A percentile compares a stretch with the other conserved stretches of the same genome.
phyloP scores from a whole-genome alignment of 2,888 invertebrate genomes.

The Vandiemenella viatica region DNA sequence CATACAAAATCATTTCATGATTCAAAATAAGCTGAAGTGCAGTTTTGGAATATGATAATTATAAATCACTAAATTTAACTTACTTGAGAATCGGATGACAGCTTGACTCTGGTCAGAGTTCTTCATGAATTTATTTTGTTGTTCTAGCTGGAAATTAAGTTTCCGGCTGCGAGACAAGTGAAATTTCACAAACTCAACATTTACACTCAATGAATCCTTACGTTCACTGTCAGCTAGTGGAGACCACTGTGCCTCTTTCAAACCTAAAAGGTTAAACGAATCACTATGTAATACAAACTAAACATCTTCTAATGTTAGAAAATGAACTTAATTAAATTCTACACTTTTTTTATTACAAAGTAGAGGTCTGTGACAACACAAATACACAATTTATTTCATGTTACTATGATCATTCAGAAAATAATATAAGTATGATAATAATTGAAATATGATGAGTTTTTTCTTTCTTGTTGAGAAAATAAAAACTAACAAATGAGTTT shows the following conservation, averaged over 20 bases:
- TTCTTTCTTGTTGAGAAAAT: no score
- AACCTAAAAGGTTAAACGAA: constrained; percentile 17
- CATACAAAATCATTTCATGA: no score
- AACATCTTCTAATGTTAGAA: no score
- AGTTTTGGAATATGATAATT: no score
- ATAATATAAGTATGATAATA: no score
- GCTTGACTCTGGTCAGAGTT: constrained; percentile 57
- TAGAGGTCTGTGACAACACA: not conserved
- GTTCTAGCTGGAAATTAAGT: constrained; percentile 56
- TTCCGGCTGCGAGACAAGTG: constrained; percentile 84
- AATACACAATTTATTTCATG: not conserved
- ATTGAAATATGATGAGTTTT: no score
- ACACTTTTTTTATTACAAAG: no score
- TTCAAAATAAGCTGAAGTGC: no score
- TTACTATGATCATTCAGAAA: no score
- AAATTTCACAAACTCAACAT: constrained; percentile 94
- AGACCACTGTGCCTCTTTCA: constrained; percentile 71
- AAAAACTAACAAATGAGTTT: no score
- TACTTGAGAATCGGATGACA: constrained; percentile 84
- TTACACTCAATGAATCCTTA: constrained; percentile 88
- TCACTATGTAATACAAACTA: no score
- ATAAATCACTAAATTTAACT: constrained; percentile 28
- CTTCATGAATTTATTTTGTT: constrained; percentile 28
- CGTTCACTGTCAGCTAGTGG: constrained; percentile 76
- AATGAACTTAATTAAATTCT: no score